Evolutionary conservation across 2,888 invertebrate species (phyloP), one percentile per base, ranked within the genome.

Genomic region (Mesochorus sp.): DNA sequence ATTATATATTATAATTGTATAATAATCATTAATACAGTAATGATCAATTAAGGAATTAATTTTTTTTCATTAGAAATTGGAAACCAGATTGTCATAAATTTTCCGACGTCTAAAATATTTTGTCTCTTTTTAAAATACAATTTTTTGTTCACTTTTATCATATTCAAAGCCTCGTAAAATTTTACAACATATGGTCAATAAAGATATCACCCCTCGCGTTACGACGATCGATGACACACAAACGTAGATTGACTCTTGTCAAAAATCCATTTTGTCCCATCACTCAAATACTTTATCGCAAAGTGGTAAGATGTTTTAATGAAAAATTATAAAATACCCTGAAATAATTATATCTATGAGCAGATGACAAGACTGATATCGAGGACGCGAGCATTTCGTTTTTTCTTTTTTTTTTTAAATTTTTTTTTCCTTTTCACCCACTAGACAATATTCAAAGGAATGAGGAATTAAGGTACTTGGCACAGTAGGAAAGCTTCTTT

Each of bases 171-270:
- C n/a, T n/a, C 28, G 26, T 6, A 37, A 64, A 34, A 57, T 12
- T 28, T 39, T 19, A 37, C 76, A 28, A 76, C 76, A 76, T 42
- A 53, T 76, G 76, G 51, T 3, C 37, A 21, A n/a, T n/a, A n/a
- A 34, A 37, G 76, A 76, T 71, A 71, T 59, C 12, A 17, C 21
- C 31, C 21, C 62, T 55, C 47, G 28, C n/a, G 49, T 34, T 10
- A 26, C 17, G 24, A 66, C 31, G 14, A 66, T 71, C 51, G 42
- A 66, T 34, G 37, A 53, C 17, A 37, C 44, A 68, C 31, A 34
- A 55, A 14, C 34, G 66, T 44, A 53, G 72, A 72, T 67, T 76
- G 72, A 71, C 53, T 44, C 61, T 51, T 67, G 72, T 72, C 76
- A 67, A 44, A 37, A 24, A 76, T 67, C 76, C 76, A 76, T 76